phyloP scores from a whole-genome alignment of 2,113 vertebrate genomes.

The Stegastes partitus region DNA sequence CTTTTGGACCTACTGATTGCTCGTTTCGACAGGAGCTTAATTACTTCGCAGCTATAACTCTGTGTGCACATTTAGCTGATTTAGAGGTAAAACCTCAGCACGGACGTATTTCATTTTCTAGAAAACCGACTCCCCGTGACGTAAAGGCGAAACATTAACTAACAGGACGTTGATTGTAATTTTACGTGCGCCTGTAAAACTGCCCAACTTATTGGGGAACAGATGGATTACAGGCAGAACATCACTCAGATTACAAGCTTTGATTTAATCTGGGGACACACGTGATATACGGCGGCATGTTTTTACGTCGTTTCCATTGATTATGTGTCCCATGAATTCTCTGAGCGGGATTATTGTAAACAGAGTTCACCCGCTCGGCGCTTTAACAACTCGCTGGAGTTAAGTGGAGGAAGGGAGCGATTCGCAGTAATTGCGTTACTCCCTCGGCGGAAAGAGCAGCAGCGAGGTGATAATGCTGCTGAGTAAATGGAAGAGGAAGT shows the following conservation, averaged over 20 bases:
- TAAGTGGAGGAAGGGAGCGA: slow-evolving; percentile 14
- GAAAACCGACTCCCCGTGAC: too few species aligned
- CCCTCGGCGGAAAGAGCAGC: slow-evolving; percentile 3
- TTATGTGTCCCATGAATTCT: slow-evolving; percentile 1
- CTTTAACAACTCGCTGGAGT: not conserved
- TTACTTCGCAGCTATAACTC: not conserved
- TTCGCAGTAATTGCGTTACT: slow-evolving; percentile 15
- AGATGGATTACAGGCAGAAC: not conserved
- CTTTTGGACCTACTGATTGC: not conserved
- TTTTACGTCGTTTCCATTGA: slow-evolving; percentile 30
- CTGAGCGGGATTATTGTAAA: slow-evolving; percentile 29
- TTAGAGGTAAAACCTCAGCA: too few species aligned
- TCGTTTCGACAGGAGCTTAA: not conserved
- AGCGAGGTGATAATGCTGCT: slow-evolving; percentile 7
- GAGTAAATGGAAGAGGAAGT: slow-evolving; percentile 24
- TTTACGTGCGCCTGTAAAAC: not conserved
- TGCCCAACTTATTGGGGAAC: not conserved
- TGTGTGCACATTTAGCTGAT: too few species aligned
- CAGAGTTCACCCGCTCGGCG: slow-evolving; percentile 3
- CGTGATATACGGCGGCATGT: not conserved
- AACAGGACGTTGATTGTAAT: not conserved
- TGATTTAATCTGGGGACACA: too few species aligned
- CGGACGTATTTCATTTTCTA: too few species aligned
- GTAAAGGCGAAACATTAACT: not conserved
- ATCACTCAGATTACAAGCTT: not conserved